phyloP scores from a whole-genome alignment of 2,113 vertebrate species.

The Ictalurus furcatus region DNA sequence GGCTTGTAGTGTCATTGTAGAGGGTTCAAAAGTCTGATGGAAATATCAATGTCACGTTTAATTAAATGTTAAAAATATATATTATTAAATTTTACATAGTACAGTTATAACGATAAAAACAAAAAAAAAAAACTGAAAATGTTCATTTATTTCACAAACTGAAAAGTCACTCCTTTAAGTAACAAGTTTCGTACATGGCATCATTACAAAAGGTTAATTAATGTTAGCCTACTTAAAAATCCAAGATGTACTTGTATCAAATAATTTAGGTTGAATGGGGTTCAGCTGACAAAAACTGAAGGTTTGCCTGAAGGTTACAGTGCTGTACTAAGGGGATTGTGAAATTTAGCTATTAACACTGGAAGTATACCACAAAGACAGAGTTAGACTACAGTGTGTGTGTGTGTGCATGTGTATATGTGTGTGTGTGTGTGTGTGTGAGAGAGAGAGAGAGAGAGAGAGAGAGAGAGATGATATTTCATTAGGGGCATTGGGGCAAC shows the following conservation, averaged over 20 bases:
- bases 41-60: not conserved
- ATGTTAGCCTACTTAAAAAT: not conserved
- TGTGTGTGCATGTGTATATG: not conserved
- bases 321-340: not conserved
- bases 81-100: not conserved
- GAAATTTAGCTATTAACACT: no score
- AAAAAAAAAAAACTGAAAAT: not conserved
- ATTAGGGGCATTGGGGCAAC: not conserved
- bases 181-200: not conserved
- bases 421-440: not conserved
- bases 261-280: not conserved
- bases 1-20: not conserved
- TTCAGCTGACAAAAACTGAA: not conserved
- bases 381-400: no score
- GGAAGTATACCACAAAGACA: not conserved
- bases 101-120: not conserved
- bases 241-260: not conserved
- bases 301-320: not conserved
- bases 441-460: not conserved
- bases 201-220: not conserved
- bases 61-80: not conserved
- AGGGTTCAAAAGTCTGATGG: not conserved
- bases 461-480: not conserved
- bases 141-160: not conserved
- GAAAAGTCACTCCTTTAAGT: not conserved